phyloP scores from a whole-genome alignment of 1,140 invertebrate genomes.

The Drosophila sp. region DNA sequence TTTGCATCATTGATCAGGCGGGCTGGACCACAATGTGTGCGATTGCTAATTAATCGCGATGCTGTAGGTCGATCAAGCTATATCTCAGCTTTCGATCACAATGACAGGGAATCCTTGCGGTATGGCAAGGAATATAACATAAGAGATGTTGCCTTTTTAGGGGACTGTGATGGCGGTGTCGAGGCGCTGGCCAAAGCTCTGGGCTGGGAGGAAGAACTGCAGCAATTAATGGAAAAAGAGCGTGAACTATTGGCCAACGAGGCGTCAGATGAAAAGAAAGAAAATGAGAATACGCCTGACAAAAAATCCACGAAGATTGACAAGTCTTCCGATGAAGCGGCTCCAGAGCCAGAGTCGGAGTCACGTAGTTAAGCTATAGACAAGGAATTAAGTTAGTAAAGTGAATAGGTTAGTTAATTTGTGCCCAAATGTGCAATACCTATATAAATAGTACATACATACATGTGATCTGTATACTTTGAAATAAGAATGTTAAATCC shows the following conservation, averaged over 20 bases:
- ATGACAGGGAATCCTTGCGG: constrained; percentile 83
- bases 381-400: neutral
- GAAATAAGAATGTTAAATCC: constrained; percentile 35
- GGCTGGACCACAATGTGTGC: constrained; percentile 88
- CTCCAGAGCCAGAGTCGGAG: neutral
- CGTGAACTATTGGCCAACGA: constrained; percentile 84
- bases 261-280: constrained; percentile 17
- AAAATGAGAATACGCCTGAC: neutral
- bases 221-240: constrained; percentile 85
- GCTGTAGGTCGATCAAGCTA: constrained; percentile 85
- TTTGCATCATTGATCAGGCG: constrained; percentile 94
- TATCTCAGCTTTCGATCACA: constrained; percentile 48
- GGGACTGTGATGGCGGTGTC: constrained; percentile 95
- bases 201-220: constrained; percentile 91
- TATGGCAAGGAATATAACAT: constrained; percentile 87
- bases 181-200: constrained; percentile 90
- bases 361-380: neutral
- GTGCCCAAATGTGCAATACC: constrained; percentile 37
- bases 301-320: neutral
- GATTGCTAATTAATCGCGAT: constrained; percentile 93
- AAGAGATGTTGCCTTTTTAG: constrained; percentile 93
- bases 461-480: constrained; percentile 28
- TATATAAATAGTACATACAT: constrained; percentile 23
- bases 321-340: neutral
- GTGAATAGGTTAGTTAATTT: constrained; percentile 32